Conservation (phyloP, 2,888 invertebrate genomes). For the Tuberolachnus salignus region DNA sequence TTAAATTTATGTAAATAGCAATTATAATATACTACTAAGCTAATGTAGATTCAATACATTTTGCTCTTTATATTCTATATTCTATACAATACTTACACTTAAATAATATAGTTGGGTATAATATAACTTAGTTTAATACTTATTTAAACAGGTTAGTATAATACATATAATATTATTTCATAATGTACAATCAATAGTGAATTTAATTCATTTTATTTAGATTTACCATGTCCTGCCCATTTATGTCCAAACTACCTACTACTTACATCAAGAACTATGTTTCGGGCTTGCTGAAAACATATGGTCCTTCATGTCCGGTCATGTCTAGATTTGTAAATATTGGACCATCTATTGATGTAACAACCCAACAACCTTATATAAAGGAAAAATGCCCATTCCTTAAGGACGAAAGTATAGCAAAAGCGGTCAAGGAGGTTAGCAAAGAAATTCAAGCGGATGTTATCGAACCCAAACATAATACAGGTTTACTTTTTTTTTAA, state of each 20-base stretch:
- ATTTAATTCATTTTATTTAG: slow-evolving; percentile 13
- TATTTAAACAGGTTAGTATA: too few relatives aligned
- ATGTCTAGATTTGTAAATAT: slow-evolving; percentile 67
- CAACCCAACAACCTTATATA: slow-evolving; percentile 39
- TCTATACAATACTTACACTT: too few relatives aligned
- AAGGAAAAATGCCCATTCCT: slow-evolving; percentile 69
- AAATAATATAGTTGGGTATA: too few relatives aligned
- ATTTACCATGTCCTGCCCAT: slow-evolving; percentile 83
- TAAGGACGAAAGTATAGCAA: slow-evolving; percentile 64
- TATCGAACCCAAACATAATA: slow-evolving; percentile 61
- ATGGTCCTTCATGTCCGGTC: slow-evolving; percentile 82
- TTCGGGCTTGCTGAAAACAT: slow-evolving; percentile 75
- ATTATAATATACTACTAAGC: too few relatives aligned
- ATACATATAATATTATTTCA: too few relatives aligned
- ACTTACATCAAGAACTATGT: slow-evolving; percentile 85
- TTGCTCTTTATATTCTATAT: too few relatives aligned
- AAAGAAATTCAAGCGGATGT: slow-evolving; percentile 73
- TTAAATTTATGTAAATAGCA: too few relatives aligned
- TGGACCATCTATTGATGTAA: slow-evolving; percentile 57
- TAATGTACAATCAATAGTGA: too few relatives aligned
- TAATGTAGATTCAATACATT: too few relatives aligned
- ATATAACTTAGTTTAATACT: too few relatives aligned
- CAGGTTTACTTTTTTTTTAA: too few relatives aligned
- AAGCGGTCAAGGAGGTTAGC: slow-evolving; percentile 70
- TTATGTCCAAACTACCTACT: slow-evolving; percentile 78